Evolutionary conservation across 35 echinoderm and acorn worm species (phyloP).

Genomic region (Hemicentrotus pulcherrimus): DNA sequence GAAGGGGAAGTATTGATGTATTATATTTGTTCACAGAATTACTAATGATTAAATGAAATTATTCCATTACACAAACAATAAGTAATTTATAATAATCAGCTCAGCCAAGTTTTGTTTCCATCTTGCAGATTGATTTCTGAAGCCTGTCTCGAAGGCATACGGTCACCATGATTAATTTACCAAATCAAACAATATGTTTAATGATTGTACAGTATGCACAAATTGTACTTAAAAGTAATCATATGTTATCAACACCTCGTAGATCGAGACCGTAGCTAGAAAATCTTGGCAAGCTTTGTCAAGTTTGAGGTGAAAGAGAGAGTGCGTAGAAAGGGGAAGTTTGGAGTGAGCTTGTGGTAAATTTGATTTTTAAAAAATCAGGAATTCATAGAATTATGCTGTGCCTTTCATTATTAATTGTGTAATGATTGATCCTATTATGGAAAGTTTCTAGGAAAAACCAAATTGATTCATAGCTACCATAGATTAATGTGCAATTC

Average conservation of each 20-base stretch:
- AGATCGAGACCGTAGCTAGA: not conserved
- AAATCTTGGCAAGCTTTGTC: not conserved
- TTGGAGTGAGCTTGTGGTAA: not conserved
- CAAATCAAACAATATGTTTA: conserved; percentile 5
- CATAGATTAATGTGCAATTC: no score
- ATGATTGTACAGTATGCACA: not conserved
- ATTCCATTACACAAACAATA: no score
- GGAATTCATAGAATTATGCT: not conserved
- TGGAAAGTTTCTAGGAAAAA: no score
- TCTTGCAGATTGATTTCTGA: not conserved
- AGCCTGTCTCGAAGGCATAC: not conserved
- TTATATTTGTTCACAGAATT: no score
- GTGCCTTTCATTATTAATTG: not conserved
- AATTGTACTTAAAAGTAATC: not conserved
- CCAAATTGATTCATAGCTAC: no score
- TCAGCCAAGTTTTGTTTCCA: not conserved
- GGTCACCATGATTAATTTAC: not conserved
- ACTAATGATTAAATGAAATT: no score
- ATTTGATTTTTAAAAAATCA: not conserved
- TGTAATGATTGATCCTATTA: not conserved
- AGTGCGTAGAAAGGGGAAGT: not conserved
- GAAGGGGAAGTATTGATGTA: no score
- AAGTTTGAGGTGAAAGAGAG: not conserved
- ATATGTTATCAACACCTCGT: conserved; percentile 2
- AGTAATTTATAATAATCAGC: no score